Evolutionary conservation across 2,797 vertebrate genomes (phyloP), one percentile per base, ranked within the genome.

Genomic region (Gadopsis bispinosus): DNA sequence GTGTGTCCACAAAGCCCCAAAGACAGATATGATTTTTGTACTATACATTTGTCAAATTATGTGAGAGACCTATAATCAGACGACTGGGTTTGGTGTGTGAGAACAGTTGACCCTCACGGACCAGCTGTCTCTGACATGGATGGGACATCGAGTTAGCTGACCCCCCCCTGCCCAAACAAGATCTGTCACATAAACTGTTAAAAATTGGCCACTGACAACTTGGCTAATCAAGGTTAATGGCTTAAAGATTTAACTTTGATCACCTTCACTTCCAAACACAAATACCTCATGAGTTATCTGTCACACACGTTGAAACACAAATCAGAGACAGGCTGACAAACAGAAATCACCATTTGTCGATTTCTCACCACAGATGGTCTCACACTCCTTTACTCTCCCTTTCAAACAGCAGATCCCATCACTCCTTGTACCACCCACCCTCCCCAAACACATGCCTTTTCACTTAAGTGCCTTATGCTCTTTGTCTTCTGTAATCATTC

Each of bases 111-210:
- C 77, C 47, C 66, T 69, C 22, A 7, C 26, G 31, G 60, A 83
- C 62, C 92, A 93, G 84, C 90, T 93, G 89, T 88, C 73, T 76
- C 71, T 92, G 89, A 91, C 89, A 87, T 47, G 69, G 80, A 83
- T 58, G 81, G 61, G 72, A 58, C 47, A 54, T 47, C 7, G 12
- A 56, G 39, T 55, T 1, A 20, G 9, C 53, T 8, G 29, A 37
- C 14, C 8, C 64, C 5, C 14, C 3, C 13, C 54, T 31, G 33
- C 33, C 35, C 35, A 39, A 16, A 59, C 37, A 31, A 69, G 6
- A 77, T 47, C 43, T 31, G 29, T 45, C 37, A 71, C 61, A 78
- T 64, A 50, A 31, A 47, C 50, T 59, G 6, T 31, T 22, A 50
- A 47, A 70, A 41, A 71, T 1, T 48, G n/a, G 5, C n/a, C 4